Evolutionary conservation across 2,113 vertebrate species (phyloP).

Genomic region (Pterocles gutturalis): DNA sequence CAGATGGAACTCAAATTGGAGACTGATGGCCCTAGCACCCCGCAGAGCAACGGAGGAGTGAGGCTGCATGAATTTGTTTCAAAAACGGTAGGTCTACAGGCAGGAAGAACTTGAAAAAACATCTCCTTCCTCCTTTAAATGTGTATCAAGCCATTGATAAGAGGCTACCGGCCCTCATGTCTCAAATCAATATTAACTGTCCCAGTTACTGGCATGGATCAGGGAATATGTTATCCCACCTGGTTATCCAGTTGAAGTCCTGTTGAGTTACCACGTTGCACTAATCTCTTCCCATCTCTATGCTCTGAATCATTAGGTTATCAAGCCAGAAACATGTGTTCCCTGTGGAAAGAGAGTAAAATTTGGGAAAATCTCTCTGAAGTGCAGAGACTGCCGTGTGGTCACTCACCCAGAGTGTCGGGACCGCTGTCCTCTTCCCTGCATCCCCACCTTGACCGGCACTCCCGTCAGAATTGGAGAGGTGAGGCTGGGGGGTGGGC

Average conservation of each 20-base stretch:
- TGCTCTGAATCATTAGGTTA: conserved; percentile 81
- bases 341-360: conserved; percentile 96
- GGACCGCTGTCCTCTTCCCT: conserved; percentile 93
- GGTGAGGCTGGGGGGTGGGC: conserved; percentile 66
- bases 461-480: conserved; percentile 90
- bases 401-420: conserved; percentile 93
- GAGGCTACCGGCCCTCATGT: accelerated
- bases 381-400: conserved; percentile 93
- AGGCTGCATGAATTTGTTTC: conserved; percentile 93
- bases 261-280: accelerated
- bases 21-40: conserved; percentile 78
- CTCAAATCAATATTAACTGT: neutral
- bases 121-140: neutral
- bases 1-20: conserved; percentile 76
- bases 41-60: conserved; percentile 80
- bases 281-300: neutral
- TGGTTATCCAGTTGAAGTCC: neutral
- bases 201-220: accelerated
- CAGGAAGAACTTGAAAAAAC: neutral
- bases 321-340: conserved; percentile 97
- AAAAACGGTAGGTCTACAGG: conserved; percentile 85
- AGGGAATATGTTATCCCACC: accelerated
- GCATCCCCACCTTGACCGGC: conserved; percentile 86
- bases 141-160: neutral
- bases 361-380: conserved; percentile 94